Evolutionary conservation across 2,113 vertebrate genomes (phyloP).

Genomic region (Cyanistes caeruleus): DNA sequence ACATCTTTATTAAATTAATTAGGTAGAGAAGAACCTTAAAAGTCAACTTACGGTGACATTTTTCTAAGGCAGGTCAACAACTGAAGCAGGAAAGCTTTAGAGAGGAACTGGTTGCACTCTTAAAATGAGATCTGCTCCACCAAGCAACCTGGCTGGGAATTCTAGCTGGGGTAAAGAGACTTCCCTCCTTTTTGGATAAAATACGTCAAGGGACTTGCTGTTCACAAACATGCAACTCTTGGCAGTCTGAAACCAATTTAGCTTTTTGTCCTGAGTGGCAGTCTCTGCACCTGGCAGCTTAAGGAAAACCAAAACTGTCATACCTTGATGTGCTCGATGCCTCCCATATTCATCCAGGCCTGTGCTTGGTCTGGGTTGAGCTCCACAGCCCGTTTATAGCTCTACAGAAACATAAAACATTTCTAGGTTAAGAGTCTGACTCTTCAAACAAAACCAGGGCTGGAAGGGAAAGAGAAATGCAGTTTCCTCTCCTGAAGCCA

Average conservation of each 20-base stretch:
- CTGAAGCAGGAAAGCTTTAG: neutral
- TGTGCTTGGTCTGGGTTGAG: slow-evolving; percentile 93
- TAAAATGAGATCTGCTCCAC: neutral
- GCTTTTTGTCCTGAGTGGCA: neutral
- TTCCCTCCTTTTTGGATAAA: neutral
- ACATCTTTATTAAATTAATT: slow-evolving; percentile 35
- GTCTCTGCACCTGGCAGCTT: neutral
- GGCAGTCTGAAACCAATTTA: neutral
- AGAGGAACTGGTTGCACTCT: neutral
- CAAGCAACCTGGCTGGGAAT: neutral
- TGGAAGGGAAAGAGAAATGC: neutral
- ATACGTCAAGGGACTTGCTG: neutral
- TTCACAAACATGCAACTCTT: neutral
- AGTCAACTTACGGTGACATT: neutral
- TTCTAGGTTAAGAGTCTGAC: neutral
- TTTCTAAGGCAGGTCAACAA: slow-evolving; percentile 6
- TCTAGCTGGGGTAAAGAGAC: neutral
- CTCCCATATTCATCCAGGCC: slow-evolving; percentile 99
- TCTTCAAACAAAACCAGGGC: neutral
- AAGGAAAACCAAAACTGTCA: neutral
- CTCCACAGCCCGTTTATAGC: slow-evolving; percentile 88
- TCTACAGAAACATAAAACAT: slow-evolving; percentile 74
- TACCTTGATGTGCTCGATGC: slow-evolving; percentile 97
- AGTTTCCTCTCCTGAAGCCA: neutral
- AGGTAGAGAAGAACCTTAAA: neutral